Evolutionary conservation across 2,113 vertebrate species (phyloP).

Genomic region (Regulus satrapa): DNA sequence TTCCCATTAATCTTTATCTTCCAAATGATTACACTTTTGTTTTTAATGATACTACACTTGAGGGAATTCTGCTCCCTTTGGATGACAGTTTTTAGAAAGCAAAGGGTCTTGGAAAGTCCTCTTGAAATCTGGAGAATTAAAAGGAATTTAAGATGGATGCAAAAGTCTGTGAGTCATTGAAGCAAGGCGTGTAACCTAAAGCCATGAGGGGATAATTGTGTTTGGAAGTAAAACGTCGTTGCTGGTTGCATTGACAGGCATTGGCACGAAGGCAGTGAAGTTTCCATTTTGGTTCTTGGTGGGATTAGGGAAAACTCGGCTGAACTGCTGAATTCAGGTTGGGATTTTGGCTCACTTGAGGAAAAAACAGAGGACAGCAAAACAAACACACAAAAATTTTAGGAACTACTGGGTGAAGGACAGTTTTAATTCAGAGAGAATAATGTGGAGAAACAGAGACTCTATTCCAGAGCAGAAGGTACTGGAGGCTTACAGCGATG

Average conservation of each 20-base stretch:
- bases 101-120: background rate
- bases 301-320: background rate
- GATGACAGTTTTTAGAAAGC: background rate
- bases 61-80: background rate
- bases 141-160: background rate
- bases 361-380: background rate
- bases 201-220: background rate
- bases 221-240: background rate
- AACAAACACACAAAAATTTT: background rate
- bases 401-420: background rate
- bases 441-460: background rate
- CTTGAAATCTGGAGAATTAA: background rate
- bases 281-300: background rate
- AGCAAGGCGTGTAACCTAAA: accelerated
- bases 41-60: background rate
- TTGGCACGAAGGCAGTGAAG: background rate
- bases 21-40: background rate
- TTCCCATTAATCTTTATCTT: background rate
- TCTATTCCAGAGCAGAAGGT: background rate
- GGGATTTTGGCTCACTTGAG: background rate
- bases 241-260: background rate
- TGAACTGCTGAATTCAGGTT: background rate
- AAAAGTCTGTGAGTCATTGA: background rate
- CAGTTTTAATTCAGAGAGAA: background rate
- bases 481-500: background rate